These are phyloP conservation scores for Kuschelorhynchus macadamiae DNA, from an alignment of 2,888 invertebrate genomes.

Conservation along the genomic window DNA sequence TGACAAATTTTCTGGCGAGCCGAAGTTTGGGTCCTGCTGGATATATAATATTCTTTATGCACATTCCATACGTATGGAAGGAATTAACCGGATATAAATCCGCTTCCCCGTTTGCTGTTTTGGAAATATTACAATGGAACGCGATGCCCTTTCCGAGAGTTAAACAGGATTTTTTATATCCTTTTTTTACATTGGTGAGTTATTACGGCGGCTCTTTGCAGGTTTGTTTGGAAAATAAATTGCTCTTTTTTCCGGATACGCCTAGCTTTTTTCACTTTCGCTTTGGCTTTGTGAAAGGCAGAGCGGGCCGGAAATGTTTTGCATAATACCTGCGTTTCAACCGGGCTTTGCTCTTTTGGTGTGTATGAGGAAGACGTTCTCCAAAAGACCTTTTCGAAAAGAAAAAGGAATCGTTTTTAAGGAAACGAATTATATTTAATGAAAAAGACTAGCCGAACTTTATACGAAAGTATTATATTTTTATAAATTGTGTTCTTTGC, in stretches of 20 bases:
- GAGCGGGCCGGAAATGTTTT: conserved; percentile 38
- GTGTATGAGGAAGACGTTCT: neutral
- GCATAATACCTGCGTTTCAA: conserved; percentile 35
- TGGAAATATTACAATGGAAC: conserved; percentile 38
- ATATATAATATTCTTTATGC: conserved; percentile 36
- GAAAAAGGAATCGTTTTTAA: conserved; percentile 2
- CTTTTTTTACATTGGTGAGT: conserved; percentile 36
- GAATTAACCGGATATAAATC: conserved; percentile 45
- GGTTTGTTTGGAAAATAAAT: conserved; percentile 47
- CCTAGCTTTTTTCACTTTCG: conserved; percentile 36
- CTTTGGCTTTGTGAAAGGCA: conserved; percentile 22
- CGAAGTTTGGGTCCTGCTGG: conserved; percentile 24
- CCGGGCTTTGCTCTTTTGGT: neutral
- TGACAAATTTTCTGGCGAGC: conserved; percentile 38
- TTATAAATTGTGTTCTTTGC: too few relatives aligned
- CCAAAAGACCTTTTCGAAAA: neutral
- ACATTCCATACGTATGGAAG: conserved; percentile 36
- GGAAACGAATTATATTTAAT: too few relatives aligned
- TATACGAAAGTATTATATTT: too few relatives aligned
- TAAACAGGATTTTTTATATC: conserved; percentile 30
- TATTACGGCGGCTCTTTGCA: conserved; percentile 37
- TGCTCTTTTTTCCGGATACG: conserved; percentile 37
- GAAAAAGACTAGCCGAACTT: too few relatives aligned
- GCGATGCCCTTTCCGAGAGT: conserved; percentile 24
- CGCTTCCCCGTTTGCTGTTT: conserved; percentile 26